Base-by-base conservation (phyloP, 2,797 vertebrate genomes). In the Cynopterus sphinx region DNA sequence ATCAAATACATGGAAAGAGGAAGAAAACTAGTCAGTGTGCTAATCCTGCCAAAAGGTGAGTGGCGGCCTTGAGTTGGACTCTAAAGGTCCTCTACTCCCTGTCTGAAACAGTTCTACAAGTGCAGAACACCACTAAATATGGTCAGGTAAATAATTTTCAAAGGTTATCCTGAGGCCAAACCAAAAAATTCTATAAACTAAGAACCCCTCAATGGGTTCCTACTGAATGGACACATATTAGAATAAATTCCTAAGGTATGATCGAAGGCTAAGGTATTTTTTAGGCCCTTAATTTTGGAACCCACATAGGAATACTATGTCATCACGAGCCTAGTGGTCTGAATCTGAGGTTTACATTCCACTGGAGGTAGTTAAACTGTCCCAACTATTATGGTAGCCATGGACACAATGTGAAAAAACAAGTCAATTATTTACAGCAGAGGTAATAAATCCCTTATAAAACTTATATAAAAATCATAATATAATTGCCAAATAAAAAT, bases 381-480 rank as follows among this genome's bases (percentile, higher is more conserved):
- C 57, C 26, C 51, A 92, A 84, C 9, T 78, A 3, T 87, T 83
- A 70, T 6, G 31, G 33, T 41, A 82, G 63, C 39, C 55, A 90
- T 3, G 16, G 21, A 61, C 9, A 10, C 41, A 94, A 84, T 51
- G 13, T 91, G 67, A 95, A 77, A 83, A 96, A 96, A 63, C 22
- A 75, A 70, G 22, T 61, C 51, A 55, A 16, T 51, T 90, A 78
- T 41, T 55, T 86, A 91, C 67, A 43, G 36, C 84, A 77, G 22
- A 83, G 10, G 33, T 75, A 87, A 71, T 43, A 91, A 78, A 91
- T 36, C 21, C 11, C 10, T 94, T 68, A 55, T 17, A 59, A 46
- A 87, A 96, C n/a, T 53, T 85, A 82, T 12, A 24, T n/a, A 75
- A 91, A 87, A 96, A 87, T n/a, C 39, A 74, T 41, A 81, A 28